phyloP scores from a whole-genome alignment of 1,140 invertebrate genomes.

The Orussus abietinus region DNA sequence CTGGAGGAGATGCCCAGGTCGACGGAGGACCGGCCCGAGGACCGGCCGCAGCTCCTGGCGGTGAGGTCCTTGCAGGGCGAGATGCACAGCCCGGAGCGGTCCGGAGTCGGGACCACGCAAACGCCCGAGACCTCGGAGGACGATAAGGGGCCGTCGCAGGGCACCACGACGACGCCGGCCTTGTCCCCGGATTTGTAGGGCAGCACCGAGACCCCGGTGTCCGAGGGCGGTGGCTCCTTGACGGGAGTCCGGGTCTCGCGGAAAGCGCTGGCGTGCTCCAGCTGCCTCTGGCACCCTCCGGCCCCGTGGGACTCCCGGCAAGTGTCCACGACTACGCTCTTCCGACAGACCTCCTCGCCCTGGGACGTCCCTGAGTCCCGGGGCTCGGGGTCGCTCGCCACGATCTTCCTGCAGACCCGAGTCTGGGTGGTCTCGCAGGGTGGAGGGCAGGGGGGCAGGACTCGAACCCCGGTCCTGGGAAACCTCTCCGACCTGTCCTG shows the following conservation, averaged over 20 bases:
- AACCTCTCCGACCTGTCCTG: conserved; percentile 30
- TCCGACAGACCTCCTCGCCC: background rate
- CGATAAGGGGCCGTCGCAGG: conserved; percentile 32
- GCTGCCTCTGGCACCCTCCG: conserved; percentile 1
- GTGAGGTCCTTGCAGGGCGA: conserved; percentile 43
- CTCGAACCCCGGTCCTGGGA: conserved; percentile 27
- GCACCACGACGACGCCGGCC: conserved; percentile 43
- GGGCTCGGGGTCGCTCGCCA: conserved; percentile 28
- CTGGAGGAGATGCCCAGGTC: conserved; percentile 29
- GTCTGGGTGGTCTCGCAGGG: conserved; percentile 17
- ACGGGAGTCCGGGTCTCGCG: conserved; percentile 10
- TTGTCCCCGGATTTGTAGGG: conserved; percentile 38
- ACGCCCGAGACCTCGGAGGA: conserved; percentile 35
- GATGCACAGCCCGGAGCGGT: conserved; percentile 42
- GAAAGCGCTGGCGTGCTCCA: conserved; percentile 3
- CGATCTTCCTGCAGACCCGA: conserved; percentile 26
- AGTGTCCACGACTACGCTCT: too few relatives aligned
- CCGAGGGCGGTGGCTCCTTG: conserved; percentile 31
- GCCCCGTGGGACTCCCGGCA: too few relatives aligned
- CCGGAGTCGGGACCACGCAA: conserved; percentile 37
- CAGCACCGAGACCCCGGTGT: conserved; percentile 43
- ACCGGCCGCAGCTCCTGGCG: conserved; percentile 33
- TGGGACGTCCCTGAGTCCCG: background rate
- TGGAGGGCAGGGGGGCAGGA: conserved; percentile 25
- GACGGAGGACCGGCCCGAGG: conserved; percentile 29